Base-by-base conservation (phyloP, 2,113 vertebrate genomes). In the Zingel zingel region DNA sequence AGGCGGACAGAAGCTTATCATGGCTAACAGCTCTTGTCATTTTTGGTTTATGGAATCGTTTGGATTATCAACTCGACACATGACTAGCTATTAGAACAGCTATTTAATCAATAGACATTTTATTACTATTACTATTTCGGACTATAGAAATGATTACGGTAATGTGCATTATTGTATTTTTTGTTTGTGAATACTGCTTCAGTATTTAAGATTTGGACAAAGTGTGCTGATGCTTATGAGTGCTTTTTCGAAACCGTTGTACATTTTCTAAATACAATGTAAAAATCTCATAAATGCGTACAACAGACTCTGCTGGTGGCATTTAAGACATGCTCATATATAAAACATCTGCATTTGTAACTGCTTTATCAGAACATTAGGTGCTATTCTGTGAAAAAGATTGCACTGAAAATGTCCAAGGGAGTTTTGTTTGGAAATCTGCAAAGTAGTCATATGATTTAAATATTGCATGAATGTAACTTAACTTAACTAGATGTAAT, bases 351-450 rank as follows among this genome's bases (percentile, higher is more conserved):
- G 16, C 14, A 50, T 62, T 50, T 62, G 11, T 43, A 33, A 36
- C 27, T 62, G 58, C 13, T 69, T 50, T 51, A 56, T 27, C 18
- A n/a, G 21, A 58, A 19, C 2, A 53, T 23, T 72, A 6, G 66
- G 14, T 51, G 27, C 27, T 64, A 43, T 61, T 69, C 23, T 51
- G 25, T 7, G 43, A 25, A 66, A 45, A 45, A 7, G 2, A 27
- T 23, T 66, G 30, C 13, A 30, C 19, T 58, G 3, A n/a, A 74
- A 65, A 54, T 13, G 3, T 45, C 36, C 18, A 47, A 33, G 27
- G 12, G 30, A 36, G 33, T 54, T 75, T 83, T 69, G 66, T 27
- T 84, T 78, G 56, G 13, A 61, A 72, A 50, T 63, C 4, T 75
- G 19, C n/a, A 74, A 25, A 62, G 14, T 12, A 25, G 12, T 39